Conservation (phyloP, 2,888 invertebrate species). For the Diaperis boleti region DNA sequence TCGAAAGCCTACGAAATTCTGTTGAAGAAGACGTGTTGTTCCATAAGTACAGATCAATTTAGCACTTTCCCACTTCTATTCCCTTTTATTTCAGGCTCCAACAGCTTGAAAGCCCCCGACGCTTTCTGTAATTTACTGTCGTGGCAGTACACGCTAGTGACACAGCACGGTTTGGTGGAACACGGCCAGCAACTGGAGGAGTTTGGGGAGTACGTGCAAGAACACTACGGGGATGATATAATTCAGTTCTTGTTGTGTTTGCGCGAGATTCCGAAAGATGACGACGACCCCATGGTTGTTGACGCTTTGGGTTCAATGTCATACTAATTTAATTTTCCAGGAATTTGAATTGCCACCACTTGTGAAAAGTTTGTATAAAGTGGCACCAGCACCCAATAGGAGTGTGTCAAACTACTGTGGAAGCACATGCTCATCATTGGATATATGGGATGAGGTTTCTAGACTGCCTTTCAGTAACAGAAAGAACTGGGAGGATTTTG, state of each 20-base stretch:
- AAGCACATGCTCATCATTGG: conserved; percentile 18
- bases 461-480: conserved; percentile 51
- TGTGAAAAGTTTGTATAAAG: conserved; percentile 10
- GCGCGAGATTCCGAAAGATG: conserved; percentile 52
- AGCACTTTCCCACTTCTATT: too few species aligned
- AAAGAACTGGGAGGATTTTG: conserved; percentile 62
- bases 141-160: conserved; percentile 59
- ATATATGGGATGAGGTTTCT: conserved; percentile 60
- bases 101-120: conserved; percentile 54
- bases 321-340: neutral
- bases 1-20: conserved; percentile 59
- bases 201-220: conserved; percentile 49
- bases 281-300: conserved; percentile 42
- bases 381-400: neutral
- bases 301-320: neutral
- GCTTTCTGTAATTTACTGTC: conserved; percentile 57
- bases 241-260: conserved; percentile 54
- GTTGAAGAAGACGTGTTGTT: conserved; percentile 43
- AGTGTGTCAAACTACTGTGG: neutral
- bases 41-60: conserved; percentile 30
- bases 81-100: conserved; percentile 42
- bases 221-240: conserved; percentile 48
- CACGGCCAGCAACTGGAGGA: conserved; percentile 54
- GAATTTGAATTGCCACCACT: conserved; percentile 15
- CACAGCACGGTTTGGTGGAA: conserved; percentile 54